Conservation (phyloP, 1,140 invertebrate species). For the Papilio machaon region DNA sequence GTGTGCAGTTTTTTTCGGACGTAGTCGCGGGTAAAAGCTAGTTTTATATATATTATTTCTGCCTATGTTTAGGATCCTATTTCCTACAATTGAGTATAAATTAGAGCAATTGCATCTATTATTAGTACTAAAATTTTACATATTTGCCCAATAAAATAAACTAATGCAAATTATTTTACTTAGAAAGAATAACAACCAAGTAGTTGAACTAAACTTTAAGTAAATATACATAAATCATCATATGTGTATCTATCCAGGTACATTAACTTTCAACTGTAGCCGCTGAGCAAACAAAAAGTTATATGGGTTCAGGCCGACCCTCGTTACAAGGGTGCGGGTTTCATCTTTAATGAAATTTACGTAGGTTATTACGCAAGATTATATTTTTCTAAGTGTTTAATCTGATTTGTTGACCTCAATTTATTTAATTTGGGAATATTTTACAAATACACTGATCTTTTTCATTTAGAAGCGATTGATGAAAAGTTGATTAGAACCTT, state of each 20-base stretch:
- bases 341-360: conserved; percentile 15
- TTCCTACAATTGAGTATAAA: too few species aligned
- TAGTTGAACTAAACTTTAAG: neutral
- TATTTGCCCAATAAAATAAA: neutral
- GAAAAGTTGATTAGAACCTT: too few species aligned
- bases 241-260: conserved; percentile 8
- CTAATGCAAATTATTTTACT: neutral
- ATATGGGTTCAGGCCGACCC: conserved; percentile 10
- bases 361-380: neutral
- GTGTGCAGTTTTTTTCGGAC: too few species aligned
- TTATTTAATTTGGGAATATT: too few species aligned
- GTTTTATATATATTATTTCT: too few species aligned
- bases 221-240: conserved; percentile 14
- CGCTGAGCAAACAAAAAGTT: conserved; percentile 12
- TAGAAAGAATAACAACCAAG: neutral
- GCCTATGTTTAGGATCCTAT: too few species aligned
- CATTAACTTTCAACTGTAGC: neutral
- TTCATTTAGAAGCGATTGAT: too few species aligned
- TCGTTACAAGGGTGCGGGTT: conserved; percentile 9
- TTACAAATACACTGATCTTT: too few species aligned
- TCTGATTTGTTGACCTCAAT: neutral
- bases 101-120: too few species aligned
- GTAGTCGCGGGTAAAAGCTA: too few species aligned
- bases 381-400: neutral
- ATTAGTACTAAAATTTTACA: too few species aligned